phyloP scores from a whole-genome alignment of 2,113 vertebrate genomes.

The Theristicus caerulescens region DNA sequence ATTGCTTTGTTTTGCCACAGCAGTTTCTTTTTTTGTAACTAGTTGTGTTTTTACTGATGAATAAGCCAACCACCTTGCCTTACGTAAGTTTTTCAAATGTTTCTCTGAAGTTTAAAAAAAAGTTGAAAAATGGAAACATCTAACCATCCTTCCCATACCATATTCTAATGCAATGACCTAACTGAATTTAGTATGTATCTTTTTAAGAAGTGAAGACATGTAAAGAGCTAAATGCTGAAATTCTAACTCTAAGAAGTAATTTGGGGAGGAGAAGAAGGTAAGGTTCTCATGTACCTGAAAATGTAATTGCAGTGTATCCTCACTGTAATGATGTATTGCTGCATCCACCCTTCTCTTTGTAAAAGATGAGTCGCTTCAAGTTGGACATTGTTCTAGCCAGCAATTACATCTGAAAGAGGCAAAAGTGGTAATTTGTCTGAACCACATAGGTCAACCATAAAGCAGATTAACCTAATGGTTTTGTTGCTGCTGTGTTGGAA shows the following conservation, averaged over 20 bases:
- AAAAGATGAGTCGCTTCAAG: background rate
- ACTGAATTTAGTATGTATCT: background rate
- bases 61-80: background rate
- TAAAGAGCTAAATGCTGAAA: background rate
- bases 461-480: constrained; percentile 10
- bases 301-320: background rate
- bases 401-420: background rate
- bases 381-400: background rate
- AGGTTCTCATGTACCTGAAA: background rate
- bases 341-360: background rate
- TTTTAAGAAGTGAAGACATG: background rate
- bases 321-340: background rate
- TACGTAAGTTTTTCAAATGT: background rate
- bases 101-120: background rate
- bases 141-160: background rate
- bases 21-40: background rate
- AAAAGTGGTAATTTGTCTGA: background rate
- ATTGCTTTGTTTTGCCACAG: background rate
- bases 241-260: background rate
- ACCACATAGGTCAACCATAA: background rate
- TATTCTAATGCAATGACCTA: background rate
- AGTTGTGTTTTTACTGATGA: background rate
- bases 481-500: background rate
- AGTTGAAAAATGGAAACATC: background rate
- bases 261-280: background rate